phyloP scores from a whole-genome alignment of 1,140 invertebrate genomes.

The Argopecten irradians region DNA sequence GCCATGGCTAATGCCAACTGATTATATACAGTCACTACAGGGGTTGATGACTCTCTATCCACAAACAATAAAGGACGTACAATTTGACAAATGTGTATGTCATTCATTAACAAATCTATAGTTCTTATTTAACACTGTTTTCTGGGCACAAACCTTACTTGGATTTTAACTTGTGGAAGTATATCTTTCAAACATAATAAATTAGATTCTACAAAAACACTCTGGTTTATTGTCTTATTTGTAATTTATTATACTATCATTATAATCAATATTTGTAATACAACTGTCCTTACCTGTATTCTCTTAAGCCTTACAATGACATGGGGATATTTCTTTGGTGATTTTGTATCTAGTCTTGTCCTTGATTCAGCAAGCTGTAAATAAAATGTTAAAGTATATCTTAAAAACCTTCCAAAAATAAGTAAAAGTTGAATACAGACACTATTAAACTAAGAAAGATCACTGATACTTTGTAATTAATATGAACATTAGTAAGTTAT shows the following conservation, averaged over 20 bases:
- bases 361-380: slow-evolving; percentile 38
- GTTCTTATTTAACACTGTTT: neutral
- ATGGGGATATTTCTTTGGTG: slow-evolving; percentile 45
- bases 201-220: no score
- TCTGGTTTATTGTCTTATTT: neutral
- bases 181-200: neutral
- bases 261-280: neutral
- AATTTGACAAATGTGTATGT: no score
- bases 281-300: slow-evolving; percentile 39
- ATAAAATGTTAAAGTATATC: neutral
- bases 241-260: neutral
- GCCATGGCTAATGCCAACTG: no score
- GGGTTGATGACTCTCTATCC: neutral
- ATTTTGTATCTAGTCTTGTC: slow-evolving; percentile 35
- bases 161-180: neutral
- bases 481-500: neutral
- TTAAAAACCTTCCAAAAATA: neutral
- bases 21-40: no score
- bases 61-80: neutral
- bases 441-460: neutral
- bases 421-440: neutral
- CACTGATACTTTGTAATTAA: neutral
- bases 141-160: neutral
- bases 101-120: neutral
- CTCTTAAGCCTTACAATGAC: slow-evolving; percentile 45